Percentiles rank a stretch among this genome's conserved stretches.
phyloP scores from a whole-genome alignment of 2,113 vertebrate species.

The Nyctereutes procyonoides region DNA sequence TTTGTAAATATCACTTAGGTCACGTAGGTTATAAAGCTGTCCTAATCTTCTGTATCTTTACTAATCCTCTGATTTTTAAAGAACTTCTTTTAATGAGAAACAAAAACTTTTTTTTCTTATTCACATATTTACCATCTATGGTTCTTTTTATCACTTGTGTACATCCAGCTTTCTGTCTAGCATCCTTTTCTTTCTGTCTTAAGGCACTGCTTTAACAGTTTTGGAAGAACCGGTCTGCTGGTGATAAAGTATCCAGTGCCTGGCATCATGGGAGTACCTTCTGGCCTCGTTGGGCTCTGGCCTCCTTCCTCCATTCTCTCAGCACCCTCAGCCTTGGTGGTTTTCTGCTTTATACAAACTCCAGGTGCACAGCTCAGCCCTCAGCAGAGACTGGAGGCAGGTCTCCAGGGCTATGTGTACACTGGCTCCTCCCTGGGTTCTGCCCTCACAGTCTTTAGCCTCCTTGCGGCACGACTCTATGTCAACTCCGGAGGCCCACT shows the following conservation, averaged over 20 bases:
- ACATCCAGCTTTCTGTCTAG: background rate
- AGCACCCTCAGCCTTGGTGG: background rate
- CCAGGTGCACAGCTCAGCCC: background rate
- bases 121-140: background rate
- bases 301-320: no score
- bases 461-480: no score
- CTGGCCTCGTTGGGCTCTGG: background rate
- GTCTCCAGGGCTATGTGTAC: accelerated
- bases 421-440: background rate
- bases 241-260: background rate
- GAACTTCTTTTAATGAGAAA: background rate
- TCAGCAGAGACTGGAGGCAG: no score
- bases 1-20: slow-evolving; percentile 21
- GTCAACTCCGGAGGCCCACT: background rate
- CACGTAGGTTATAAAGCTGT: background rate
- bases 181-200: background rate
- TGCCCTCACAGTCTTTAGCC: background rate
- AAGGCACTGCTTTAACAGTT: accelerated
- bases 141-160: background rate
- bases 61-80: background rate
- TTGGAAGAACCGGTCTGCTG: background rate
- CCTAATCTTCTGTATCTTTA: background rate
- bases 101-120: background rate
- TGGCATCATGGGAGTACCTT: accelerated
- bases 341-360: background rate